These are phyloP conservation scores for Forbesichthys agassizii DNA, from an alignment of 2,113 vertebrate species.

Conservation along the genomic window DNA sequence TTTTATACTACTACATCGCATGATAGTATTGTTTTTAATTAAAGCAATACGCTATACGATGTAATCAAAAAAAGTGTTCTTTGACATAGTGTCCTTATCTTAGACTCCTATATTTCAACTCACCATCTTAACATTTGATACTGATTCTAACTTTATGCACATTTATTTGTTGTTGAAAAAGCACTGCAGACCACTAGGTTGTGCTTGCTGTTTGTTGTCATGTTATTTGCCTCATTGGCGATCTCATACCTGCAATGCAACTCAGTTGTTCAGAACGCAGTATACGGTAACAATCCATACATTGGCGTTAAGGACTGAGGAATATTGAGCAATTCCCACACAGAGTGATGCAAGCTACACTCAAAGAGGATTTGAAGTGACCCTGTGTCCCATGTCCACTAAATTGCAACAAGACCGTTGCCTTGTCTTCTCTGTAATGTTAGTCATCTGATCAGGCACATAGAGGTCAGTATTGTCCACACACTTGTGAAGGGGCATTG, in stretches of 20 bases:
- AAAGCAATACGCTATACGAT: neutral
- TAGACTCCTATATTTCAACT: neutral
- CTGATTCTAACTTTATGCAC: neutral
- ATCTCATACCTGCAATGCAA: neutral
- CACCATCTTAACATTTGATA: neutral
- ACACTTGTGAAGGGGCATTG: slow-evolving; percentile 74
- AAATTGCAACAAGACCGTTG: slow-evolving; percentile 68
- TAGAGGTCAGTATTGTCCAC: slow-evolving; percentile 73
- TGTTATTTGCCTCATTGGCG: neutral
- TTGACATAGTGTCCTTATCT: too few relatives aligned
- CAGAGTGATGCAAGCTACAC: slow-evolving; percentile 58
- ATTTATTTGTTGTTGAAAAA: too few relatives aligned
- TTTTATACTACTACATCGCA: neutral
- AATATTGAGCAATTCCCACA: slow-evolving; percentile 54
- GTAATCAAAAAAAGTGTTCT: too few relatives aligned
- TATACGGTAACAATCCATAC: slow-evolving; percentile 16
- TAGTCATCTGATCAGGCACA: slow-evolving; percentile 76
- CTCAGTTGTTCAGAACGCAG: neutral
- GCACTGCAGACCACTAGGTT: too few relatives aligned
- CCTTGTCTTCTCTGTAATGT: slow-evolving; percentile 76
- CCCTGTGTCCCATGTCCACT: slow-evolving; percentile 60
- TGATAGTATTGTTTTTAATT: neutral
- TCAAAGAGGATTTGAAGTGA: slow-evolving; percentile 50
- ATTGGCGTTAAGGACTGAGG: slow-evolving; percentile 37
- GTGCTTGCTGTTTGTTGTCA: too few relatives aligned